Conservation (phyloP, 2,888 invertebrate genomes). For the Athetis lepigone region DNA sequence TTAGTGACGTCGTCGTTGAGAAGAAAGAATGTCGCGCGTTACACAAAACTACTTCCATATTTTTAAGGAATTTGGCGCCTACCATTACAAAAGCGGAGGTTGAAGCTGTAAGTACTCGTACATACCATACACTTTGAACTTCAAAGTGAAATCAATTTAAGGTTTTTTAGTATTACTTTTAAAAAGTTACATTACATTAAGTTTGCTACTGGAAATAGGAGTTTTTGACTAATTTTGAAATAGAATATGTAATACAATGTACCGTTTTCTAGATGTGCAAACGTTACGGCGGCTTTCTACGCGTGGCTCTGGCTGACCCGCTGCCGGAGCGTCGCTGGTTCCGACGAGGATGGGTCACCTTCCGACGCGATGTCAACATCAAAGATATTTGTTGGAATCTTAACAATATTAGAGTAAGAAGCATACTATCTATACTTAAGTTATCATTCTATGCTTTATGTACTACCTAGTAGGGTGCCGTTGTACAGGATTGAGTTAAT, state of each 20-base stretch:
- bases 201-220: too few species aligned
- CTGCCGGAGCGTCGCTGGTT: conserved; percentile 98
- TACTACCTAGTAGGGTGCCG: not conserved
- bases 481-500: conserved; percentile 2
- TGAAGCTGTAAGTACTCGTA: conserved; percentile 94
- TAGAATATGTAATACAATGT: not conserved
- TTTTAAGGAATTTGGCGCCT: conserved; percentile 98
- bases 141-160: not conserved
- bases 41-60: conserved; percentile 99
- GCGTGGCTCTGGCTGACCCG: conserved; percentile 99
- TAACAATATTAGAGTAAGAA: conserved; percentile 96
- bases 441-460: not conserved
- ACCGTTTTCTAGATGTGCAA: conserved; percentile 93
- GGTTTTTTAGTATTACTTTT: too few species aligned
- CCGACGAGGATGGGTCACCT: conserved; percentile 99
- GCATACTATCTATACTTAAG: not conserved
- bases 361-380: conserved; percentile 98
- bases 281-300: conserved; percentile 97
- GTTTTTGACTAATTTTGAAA: not conserved
- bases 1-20: conserved; percentile 85
- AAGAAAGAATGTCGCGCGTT: conserved; percentile 92
- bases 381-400: conserved; percentile 99
- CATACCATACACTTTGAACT: not conserved
- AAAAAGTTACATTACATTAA: too few species aligned
- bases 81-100: conserved; percentile 99